Base-by-base conservation (phyloP, 2,888 invertebrate genomes). In the Electrophaes corylata region DNA sequence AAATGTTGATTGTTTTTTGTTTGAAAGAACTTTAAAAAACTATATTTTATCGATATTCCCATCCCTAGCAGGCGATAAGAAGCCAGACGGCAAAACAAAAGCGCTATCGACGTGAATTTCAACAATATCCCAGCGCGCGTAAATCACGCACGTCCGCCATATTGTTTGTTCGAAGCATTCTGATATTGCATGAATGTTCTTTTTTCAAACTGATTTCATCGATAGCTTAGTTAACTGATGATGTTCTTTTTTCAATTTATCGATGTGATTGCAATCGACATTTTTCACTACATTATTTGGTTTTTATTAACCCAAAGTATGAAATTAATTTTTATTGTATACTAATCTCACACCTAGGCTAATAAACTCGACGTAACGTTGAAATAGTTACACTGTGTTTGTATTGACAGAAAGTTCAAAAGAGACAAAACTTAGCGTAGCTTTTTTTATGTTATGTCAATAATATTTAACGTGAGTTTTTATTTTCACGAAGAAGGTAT, bases 61-160 rank as follows among this genome's bases (percentile, higher is more conserved):
- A 69, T 61, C 77, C 59, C 77, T 81, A 76, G 49, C 44, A 56
- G 66, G 69, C 80, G 85, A 86, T 86, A 85, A 85, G 84, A 78
- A 82, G 77, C 76, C 79, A 81, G 78, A 83, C 82, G 81, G 79
- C 74, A 76, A 82, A 87, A 87, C 86, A 86, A 88, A 87, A 86
- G 86, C 84, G 79, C 75, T 86, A 86, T 87, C 86, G 84, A 83
- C 78, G 82, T 76, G 84, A 79, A 86, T 84, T 86, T 86, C 84
- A 84, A 86, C 86, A 83, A 81, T 81, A 84, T 83, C 81, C 80
- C 73, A 71, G 60, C 70, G 73, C 72, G 81, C 83, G 84, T 86
- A 86, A 86, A 86, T 86, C 87, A 86, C 83, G 73, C 72, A 71
- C 72, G 76, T 72, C 78, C 71, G 78, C 81, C 78, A 76, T 84